Percentiles rank a stretch among this genome's conserved stretches.
These are phyloP conservation scores for Phrynosoma blainvillii DNA, from an alignment of 2,113 vertebrate genomes.

Conservation along the genomic window DNA sequence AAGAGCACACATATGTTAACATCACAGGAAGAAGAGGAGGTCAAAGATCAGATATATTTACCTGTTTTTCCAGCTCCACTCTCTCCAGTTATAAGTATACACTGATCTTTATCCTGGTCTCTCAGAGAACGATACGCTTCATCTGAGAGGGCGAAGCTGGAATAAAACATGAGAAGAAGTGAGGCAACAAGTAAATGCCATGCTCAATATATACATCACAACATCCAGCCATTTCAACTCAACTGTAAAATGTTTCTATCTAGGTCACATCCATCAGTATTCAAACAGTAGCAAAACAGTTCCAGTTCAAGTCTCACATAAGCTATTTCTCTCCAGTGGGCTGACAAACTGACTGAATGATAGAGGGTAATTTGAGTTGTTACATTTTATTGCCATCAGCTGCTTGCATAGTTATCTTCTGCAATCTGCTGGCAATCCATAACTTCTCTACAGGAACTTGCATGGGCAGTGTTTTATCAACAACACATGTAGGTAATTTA, in stretches of 20 bases:
- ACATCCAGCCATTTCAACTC: not conserved
- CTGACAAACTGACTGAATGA: not conserved
- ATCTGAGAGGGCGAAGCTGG: slow-evolving; percentile 94
- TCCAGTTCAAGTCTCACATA: not conserved
- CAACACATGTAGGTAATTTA: not conserved
- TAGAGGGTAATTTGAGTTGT: not conserved
- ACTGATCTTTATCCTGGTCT: slow-evolving; percentile 98
- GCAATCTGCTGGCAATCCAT: not conserved
- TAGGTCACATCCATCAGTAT: not conserved
- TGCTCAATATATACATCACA: not conserved
- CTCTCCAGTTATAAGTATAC: slow-evolving; percentile 98
- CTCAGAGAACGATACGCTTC: slow-evolving; percentile 97
- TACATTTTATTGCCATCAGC: not conserved
- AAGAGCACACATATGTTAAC: not conserved
- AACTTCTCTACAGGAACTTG: not conserved
- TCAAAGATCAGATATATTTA: slow-evolving; percentile 62
- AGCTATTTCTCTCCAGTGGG: not conserved
- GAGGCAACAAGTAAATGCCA: not conserved
- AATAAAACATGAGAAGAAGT: not conserved
- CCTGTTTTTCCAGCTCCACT: slow-evolving; percentile 98
- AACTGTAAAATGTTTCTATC: not conserved
- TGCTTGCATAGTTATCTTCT: not conserved
- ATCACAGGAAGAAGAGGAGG: not conserved
- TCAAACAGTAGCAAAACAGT: not conserved
- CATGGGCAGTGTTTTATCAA: not conserved